Conservation (phyloP, 2,888 invertebrate species). For the Tethea ocularis region DNA sequence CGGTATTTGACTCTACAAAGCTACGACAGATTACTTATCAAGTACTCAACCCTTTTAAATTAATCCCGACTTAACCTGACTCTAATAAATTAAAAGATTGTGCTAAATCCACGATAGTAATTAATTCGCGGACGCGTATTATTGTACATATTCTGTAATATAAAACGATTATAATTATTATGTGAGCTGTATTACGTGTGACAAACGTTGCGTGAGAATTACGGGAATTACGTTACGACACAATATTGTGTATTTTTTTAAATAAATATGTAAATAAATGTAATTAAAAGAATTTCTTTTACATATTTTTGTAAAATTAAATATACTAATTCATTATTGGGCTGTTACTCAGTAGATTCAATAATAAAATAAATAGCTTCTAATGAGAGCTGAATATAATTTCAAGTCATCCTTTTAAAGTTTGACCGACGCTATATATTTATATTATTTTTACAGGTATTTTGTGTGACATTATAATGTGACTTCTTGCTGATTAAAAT, state of each 20-base stretch:
- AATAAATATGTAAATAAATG: neutral
- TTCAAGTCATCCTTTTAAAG: too few species aligned
- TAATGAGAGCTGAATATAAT: too few species aligned
- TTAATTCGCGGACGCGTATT: slow-evolving; percentile 49
- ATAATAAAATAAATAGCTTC: neutral
- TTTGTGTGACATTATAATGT: too few species aligned
- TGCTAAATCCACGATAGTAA: slow-evolving; percentile 63
- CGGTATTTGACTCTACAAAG: neutral
- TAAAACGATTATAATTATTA: slow-evolving; percentile 47
- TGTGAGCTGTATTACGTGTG: slow-evolving; percentile 62
- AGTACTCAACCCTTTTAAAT: slow-evolving; percentile 10
- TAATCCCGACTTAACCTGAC: slow-evolving; percentile 12
- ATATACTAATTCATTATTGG: neutral
- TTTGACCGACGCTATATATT: too few species aligned
- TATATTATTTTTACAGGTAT: too few species aligned
- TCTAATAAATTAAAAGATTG: slow-evolving; percentile 41
- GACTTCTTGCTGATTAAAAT: too few species aligned
- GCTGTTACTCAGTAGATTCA: neutral
- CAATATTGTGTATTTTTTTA: slow-evolving; percentile 23
- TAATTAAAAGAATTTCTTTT: neutral
- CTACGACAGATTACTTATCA: slow-evolving; percentile 13
- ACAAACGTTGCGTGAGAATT: slow-evolving; percentile 56
- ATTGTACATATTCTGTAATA: slow-evolving; percentile 75
- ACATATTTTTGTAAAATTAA: neutral
- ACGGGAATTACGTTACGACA: slow-evolving; percentile 50